Base-by-base conservation (phyloP, 1,140 invertebrate species). In the Drosophila kikkawai region DNA sequence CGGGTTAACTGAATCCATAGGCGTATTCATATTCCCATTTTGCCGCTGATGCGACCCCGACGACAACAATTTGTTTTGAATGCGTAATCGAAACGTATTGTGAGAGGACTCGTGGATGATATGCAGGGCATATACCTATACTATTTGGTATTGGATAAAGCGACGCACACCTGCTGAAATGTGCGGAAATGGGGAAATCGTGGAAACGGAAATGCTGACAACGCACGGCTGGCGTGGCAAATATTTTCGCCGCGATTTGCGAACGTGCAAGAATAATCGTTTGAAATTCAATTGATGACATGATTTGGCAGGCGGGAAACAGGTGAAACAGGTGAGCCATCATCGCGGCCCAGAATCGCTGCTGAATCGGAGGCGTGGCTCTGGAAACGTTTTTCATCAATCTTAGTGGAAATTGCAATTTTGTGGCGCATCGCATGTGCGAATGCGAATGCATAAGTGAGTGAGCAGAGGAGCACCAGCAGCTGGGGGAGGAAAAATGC, bases 401-500 rank as follows among this genome's bases (percentile, higher is more conserved):
- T 90, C 81, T 90, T 90, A 88, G 85, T 90, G 85, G 86, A 86
- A 90, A 90, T 90, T 90, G 85, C 85, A 90, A 90, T 90, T 90
- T 90, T 85, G 79, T 86, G 83, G 83, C 60, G 75, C 83, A 82
- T 70, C 75, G 82, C 79, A 85, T 86, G 75, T 86, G 81, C 59
- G 79, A 82, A 68, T 85, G 85, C 58, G 85, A 90, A 85, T 90
- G 63, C 79, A 90, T 90, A 90, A 90, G 78, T 79, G 70, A 85
- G 85, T 81, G 44, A 9, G 69, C 55, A 53, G 37, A 19, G 57
- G 47, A 48, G 63, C 22, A 26, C 2, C 22, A 26, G 22, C 22
- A 26, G 26, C 26, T 26, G 53, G 13, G 15, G 44, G 9, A 6
- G 47, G 19, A 48, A 44, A 56, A 63, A 39, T 36, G 59, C 44